These are phyloP conservation scores for Microchirus variegatus DNA, from an alignment of 2,797 vertebrate genomes.

Conservation along the genomic window DNA sequence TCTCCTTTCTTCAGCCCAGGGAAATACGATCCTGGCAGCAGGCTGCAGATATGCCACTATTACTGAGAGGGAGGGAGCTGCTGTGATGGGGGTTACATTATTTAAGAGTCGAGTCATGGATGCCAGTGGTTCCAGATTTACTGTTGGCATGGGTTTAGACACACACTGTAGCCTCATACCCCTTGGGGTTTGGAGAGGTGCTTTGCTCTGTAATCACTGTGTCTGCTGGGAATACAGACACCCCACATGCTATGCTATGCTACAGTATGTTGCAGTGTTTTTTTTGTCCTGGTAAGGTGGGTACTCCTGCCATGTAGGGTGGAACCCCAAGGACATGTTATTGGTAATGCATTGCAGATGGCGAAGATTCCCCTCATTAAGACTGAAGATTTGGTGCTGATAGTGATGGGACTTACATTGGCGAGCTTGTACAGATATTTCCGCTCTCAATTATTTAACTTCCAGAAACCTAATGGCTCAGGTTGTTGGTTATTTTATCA, in stretches of 20 bases:
- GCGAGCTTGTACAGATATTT: constrained; percentile 2
- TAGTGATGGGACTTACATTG: not conserved
- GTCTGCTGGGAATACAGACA: constrained; percentile 43
- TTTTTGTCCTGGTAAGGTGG: not conserved
- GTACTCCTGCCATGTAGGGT: constrained; percentile 4
- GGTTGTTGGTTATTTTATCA: not conserved
- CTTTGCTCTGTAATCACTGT: constrained; percentile 54
- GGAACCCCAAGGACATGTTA: constrained; percentile 8
- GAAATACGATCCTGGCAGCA: constrained; percentile 83
- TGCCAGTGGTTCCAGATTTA: constrained; percentile 15
- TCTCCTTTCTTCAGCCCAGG: constrained; percentile 86
- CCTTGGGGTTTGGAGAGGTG: constrained; percentile 33
- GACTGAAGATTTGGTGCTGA: not conserved
- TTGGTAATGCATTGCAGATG: constrained; percentile 21
- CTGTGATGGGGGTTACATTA: not conserved
- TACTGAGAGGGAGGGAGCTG: constrained; percentile 68
- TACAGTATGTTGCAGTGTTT: constrained; percentile 16
- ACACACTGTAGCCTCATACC: constrained; percentile 56
- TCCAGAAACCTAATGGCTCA: not conserved
- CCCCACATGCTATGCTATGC: constrained; percentile 32
- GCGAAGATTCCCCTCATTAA: constrained; percentile 1
- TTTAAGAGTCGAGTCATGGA: not conserved
- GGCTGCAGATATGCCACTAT: constrained; percentile 85
- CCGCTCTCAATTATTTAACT: constrained; percentile 14
- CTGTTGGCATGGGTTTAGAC: constrained; percentile 32